Conservation (phyloP, 1,140 invertebrate genomes). For the Drosophila punjabiensis region DNA sequence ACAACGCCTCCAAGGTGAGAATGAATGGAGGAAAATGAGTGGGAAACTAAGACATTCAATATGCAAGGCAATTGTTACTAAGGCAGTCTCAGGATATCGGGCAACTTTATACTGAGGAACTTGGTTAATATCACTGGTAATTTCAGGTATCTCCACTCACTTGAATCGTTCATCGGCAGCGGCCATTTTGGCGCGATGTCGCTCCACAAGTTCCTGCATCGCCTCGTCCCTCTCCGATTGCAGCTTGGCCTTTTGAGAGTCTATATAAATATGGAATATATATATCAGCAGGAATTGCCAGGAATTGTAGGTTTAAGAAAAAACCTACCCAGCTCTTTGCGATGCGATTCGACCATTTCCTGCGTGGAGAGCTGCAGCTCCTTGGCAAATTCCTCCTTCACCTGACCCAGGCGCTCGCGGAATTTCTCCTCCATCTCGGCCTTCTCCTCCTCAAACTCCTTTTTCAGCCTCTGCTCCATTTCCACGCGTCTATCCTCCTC, state of each 20-base stretch:
- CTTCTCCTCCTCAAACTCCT: conserved; percentile 77
- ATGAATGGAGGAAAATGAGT: conserved; percentile 19
- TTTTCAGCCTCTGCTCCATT: conserved; percentile 63
- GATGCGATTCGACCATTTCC: conserved; percentile 87
- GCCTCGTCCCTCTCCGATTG: conserved; percentile 87
- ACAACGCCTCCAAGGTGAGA: conserved; percentile 22
- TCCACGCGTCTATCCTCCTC: conserved; percentile 86
- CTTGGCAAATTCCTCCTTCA: conserved; percentile 83
- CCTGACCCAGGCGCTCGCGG: conserved; percentile 76
- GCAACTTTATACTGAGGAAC: not conserved
- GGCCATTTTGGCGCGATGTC: conserved; percentile 86
- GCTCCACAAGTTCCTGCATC: conserved; percentile 86
- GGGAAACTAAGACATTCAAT: conserved; percentile 32
- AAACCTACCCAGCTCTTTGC: conserved; percentile 87
- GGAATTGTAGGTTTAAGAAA: too few species aligned
- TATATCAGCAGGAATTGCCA: not conserved
- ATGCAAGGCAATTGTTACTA: conserved; percentile 10
- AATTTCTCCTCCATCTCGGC: conserved; percentile 84
- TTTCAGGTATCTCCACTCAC: conserved; percentile 57
- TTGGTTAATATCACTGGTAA: not conserved
- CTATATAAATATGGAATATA: conserved; percentile 57
- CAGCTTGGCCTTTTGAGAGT: conserved; percentile 86
- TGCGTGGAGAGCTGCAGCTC: conserved; percentile 85
- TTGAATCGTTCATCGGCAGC: conserved; percentile 85
- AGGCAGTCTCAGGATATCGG: not conserved